Evolutionary conservation across 2,888 invertebrate species (phyloP).

Genomic region (Drosophila nigricruria): DNA sequence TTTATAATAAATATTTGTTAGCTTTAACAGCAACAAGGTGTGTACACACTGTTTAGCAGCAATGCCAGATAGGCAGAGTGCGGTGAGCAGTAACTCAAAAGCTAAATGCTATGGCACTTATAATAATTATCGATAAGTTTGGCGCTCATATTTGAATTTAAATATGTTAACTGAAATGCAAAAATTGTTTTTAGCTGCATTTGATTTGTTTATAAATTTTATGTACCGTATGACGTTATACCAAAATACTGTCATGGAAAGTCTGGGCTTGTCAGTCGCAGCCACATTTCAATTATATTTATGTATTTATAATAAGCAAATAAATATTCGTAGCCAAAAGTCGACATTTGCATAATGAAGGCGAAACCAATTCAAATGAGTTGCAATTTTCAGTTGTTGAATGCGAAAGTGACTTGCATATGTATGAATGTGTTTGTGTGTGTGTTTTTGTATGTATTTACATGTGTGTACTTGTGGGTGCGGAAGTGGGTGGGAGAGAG

Average conservation of each 20-base stretch:
- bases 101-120: conserved; percentile 15
- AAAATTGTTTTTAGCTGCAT: background rate
- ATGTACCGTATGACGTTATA: conserved; percentile 7
- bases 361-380: conserved; percentile 71
- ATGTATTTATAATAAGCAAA: conserved; percentile 73
- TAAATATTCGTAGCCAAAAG: conserved; percentile 67
- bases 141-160: conserved; percentile 6
- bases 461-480: conserved; percentile 44
- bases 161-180: background rate
- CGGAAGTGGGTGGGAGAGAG: conserved; percentile 63
- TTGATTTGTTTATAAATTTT: background rate
- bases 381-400: conserved; percentile 66
- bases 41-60: conserved; percentile 35
- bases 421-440: conserved; percentile 6
- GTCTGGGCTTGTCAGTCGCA: conserved; percentile 17
- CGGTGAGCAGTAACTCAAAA: background rate
- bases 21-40: background rate
- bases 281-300: conserved; percentile 45
- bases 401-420: conserved; percentile 57
- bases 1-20: background rate
- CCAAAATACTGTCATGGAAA: conserved; percentile 28
- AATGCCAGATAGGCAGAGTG: conserved; percentile 23
- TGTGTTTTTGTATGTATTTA: conserved; percentile 1
- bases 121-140: conserved; percentile 15
- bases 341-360: conserved; percentile 71